Evolutionary conservation across 2,113 vertebrate species (phyloP).

Genomic region (Rhizomys pruinosus): DNA sequence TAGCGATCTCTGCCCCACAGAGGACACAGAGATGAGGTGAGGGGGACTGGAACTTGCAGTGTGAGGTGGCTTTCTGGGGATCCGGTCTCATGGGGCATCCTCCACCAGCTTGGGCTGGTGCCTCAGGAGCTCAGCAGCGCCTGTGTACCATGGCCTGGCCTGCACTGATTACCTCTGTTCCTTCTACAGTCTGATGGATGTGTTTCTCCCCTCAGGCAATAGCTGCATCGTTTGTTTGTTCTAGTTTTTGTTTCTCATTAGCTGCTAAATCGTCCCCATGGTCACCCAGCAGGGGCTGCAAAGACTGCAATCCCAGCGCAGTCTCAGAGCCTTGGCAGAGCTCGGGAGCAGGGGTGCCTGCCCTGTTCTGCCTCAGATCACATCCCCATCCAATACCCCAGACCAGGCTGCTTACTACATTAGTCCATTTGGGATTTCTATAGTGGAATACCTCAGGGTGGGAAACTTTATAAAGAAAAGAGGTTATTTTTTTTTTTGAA

Average conservation of each 20-base stretch:
- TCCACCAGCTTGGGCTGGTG: too few species aligned
- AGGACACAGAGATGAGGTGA: neutral
- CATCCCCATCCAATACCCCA: neutral
- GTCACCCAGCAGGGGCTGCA: neutral
- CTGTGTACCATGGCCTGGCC: fast-evolving
- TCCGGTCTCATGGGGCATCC: fast-evolving
- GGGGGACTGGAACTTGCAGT: fast-evolving
- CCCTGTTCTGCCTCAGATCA: neutral
- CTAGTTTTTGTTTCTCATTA: conserved; percentile 60
- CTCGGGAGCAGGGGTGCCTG: neutral
- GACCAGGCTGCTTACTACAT: neutral
- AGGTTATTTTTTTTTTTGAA: neutral
- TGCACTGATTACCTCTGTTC: neutral
- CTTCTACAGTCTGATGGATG: neutral
- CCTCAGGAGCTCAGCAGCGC: neutral
- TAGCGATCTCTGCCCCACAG: neutral
- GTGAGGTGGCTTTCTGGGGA: neutral
- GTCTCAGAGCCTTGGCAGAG: neutral
- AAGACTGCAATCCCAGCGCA: too few species aligned
- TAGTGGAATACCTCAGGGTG: neutral
- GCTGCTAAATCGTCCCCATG: conserved; percentile 45
- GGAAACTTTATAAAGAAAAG: neutral
- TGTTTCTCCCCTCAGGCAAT: neutral
- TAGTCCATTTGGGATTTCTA: neutral
- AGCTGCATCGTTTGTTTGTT: conserved; percentile 55